Evolutionary conservation across 2,797 vertebrate genomes (phyloP), one percentile per base, ranked within the genome.

Genomic region (Nannoperca obscura): DNA sequence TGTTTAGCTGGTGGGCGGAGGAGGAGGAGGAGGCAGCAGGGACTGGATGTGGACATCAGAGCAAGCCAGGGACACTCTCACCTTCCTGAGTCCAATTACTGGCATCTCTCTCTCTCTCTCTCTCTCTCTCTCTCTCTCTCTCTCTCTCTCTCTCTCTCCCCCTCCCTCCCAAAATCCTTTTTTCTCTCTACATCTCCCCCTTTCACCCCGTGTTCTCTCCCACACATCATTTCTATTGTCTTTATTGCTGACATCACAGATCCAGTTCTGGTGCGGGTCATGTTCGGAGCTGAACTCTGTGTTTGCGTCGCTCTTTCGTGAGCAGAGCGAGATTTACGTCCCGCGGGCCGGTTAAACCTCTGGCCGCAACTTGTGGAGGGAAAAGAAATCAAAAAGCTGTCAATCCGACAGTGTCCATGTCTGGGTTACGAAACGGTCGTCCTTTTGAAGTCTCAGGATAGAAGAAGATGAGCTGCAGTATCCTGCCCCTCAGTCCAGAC

Each of bases 231-330:
- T 80, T 38, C 24, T 67, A 75, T 80, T 86, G 80, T 69, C 52
- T 88, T 84, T 76, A 69, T 59, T 60, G 72, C 83, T 81, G 78
- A 65, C 75, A 81, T 85, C 80, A 84, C 34, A 7, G 53, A 73
- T 85, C 46, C 57, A 36, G 52, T 3, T 44, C 57, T 52, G 55
- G 22, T 0, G 53, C 36, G 46, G n/a, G 68, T 77, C 72, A 12
- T 74, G 73, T 50, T 70, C 9, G 4, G 49, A 60, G 59, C 15
- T 63, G 69, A 83, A 76, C 71, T 68, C 59, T 20, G 53, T 7
- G 62, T 74, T 76, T 68, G 36, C 19, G 54, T 61, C 9, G 9
- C 36, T 44, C 60, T 71, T 82, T 80, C 24, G 3, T 32, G 7
- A 47, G 30, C 60, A 36, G 74, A 72, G 34, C 24, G 10, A 49